Conservation (phyloP, 2,888 invertebrate species). For the Parnassius orleans region DNA sequence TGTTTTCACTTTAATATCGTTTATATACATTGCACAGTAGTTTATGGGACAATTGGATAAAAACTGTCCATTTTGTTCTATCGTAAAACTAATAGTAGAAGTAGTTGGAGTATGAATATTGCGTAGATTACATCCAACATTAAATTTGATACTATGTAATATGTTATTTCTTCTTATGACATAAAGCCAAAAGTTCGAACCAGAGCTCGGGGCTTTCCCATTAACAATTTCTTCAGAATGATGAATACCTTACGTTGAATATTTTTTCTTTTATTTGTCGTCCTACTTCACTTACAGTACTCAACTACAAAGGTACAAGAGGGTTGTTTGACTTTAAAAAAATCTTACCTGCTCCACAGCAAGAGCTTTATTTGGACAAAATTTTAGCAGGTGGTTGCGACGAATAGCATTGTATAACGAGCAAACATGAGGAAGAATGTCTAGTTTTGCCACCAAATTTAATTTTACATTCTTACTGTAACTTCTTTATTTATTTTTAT, state of each 20-base stretch:
- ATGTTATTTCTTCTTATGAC: no score
- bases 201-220: neutral
- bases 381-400: constrained; percentile 21
- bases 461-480: neutral
- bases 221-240: neutral
- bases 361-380: constrained; percentile 18
- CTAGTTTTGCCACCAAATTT: constrained; percentile 3
- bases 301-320: constrained; percentile 13
- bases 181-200: neutral
- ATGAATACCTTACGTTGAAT: neutral
- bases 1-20: no score
- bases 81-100: no score
- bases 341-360: constrained; percentile 21
- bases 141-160: no score
- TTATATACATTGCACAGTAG: no score
- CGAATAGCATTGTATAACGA: constrained; percentile 11
- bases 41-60: no score
- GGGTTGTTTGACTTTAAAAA: constrained; percentile 2
- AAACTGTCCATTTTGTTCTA: no score
- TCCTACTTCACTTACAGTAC: constrained; percentile 11
- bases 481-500: no score
- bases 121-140: no score
- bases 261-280: constrained; percentile 7
- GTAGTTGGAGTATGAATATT: no score
- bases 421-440: neutral